Base-by-base conservation (phyloP, 2,888 invertebrate genomes). In the Drosophila heteroneura region DNA sequence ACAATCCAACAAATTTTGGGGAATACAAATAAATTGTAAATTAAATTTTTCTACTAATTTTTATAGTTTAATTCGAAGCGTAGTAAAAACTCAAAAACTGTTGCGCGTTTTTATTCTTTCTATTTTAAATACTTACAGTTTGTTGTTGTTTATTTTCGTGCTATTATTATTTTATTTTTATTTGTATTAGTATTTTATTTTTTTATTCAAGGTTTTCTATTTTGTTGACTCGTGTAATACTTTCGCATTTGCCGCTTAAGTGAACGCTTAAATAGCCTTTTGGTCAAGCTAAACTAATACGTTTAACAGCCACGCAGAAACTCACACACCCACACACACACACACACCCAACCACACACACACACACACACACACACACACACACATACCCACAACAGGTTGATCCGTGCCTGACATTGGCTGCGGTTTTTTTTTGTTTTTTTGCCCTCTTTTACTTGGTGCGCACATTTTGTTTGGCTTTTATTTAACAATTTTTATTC, bases 401-500 rank as follows among this genome's bases (percentile, higher is more conserved):
- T 89, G 84, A 58, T 69, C 52, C 59, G 49, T 52, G 37, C 60
- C 51, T 59, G 64, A 70, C 82, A 69, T 76, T 85, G 84, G 74
- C 69, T 41, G 49, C 16, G 52, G 26, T 26, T 26, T 14, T 4
- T 22, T 14, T 70, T 74, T 60, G 64, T 63, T 47, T 61, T 58
- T 56, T n/a, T 30, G 30, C 33, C 22, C 39, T 62, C 67, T 70
- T 82, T 74, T 86, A 22, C 22, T 47, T 26, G 47, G 69, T 76
- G 74, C 75, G 74, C 89, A 86, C 79, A 89, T 85, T 86, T 85
- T 89, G 89, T 85, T 85, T 82, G 85, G 77, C 85, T 89, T 85
- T 85, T 85, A 85, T 85, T 85, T 82, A 85, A 84, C 85, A 89
- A 80, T 89, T 85, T 85, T 85, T 85, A 89, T 85, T 85, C 66